phyloP scores from a whole-genome alignment of 2,888 invertebrate species.

The Drosophila helvetica region DNA sequence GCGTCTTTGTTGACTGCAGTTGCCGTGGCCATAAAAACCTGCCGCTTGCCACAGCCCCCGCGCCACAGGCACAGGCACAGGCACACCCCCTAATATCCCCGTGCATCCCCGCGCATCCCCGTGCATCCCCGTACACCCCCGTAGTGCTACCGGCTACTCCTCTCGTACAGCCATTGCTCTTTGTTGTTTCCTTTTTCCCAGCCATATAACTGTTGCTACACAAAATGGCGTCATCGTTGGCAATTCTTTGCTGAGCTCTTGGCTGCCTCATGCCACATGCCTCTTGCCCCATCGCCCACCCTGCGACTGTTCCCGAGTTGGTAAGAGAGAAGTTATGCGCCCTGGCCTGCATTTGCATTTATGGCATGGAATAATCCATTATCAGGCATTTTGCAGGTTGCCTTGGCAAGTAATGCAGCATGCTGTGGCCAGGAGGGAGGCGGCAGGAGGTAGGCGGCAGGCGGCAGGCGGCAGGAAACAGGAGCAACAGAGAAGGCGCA shows the following conservation, averaged over 20 bases:
- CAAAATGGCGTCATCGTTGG: slow-evolving; percentile 70
- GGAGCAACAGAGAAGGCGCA: slow-evolving; percentile 15
- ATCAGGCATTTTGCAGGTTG: slow-evolving; percentile 79
- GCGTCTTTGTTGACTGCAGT: slow-evolving; percentile 80
- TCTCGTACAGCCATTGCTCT: slow-evolving; percentile 33
- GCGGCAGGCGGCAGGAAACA: neutral
- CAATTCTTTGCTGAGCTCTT: slow-evolving; percentile 24
- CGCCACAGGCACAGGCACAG: neutral
- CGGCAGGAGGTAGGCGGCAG: neutral
- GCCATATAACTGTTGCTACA: slow-evolving; percentile 66
- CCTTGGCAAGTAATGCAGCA: slow-evolving; percentile 72
- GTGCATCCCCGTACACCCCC: too few relatives aligned
- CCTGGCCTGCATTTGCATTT: slow-evolving; percentile 73
- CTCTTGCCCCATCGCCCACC: too few relatives aligned
- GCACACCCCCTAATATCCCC: neutral
- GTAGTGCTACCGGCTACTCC: slow-evolving; percentile 4
- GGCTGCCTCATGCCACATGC: slow-evolving; percentile 3
- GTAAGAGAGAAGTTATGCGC: slow-evolving; percentile 40
- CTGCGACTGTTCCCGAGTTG: slow-evolving; percentile 1
- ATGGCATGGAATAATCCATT: slow-evolving; percentile 78
- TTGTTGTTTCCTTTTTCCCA: slow-evolving; percentile 40
- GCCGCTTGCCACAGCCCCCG: slow-evolving; percentile 11
- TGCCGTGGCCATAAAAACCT: slow-evolving; percentile 51
- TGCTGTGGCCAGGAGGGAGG: slow-evolving; percentile 19
- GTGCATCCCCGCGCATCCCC: slow-evolving; percentile 1